Base-by-base conservation (phyloP, 2,797 vertebrate species). In the Ficedula albicollis region DNA sequence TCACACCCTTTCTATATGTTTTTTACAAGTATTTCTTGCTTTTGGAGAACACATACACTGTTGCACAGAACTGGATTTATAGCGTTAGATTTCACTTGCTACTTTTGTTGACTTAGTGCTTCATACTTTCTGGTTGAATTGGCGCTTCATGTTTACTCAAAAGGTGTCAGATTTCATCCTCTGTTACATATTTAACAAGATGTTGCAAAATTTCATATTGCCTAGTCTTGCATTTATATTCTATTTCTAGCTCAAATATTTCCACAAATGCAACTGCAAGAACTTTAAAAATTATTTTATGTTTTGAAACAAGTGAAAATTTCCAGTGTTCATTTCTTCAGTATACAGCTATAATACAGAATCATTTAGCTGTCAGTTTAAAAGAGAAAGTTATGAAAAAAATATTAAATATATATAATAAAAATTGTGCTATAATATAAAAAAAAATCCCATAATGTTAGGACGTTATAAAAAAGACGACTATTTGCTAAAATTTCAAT, bases 301-400 rank as follows among this genome's bases (percentile, higher is more conserved):
- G 11, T 34, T 73, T 68, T 64, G 13, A 73, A 87, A 58, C 1
- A 49, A 72, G 36, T 9, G 0, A 30, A 44, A 27, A 6, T 6
- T 44, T 63, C 22, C 4, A 6, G 1, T 7, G 10, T 30, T 66
- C 1, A 18, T 27, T 55, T 73, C 11, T 63, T 80, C 2, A 0
- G 2, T 63, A 29, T 72, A 22, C 4, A n/a, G 9, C 6, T 49
- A 23, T 79, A 73, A 39, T 51, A 36, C 4, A 39, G 20, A 49
- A 64, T 55, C 25, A 10, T 56, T 18, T 18, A 14, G 44, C 20
- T 22, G 9, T 43, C 9, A n/a, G 2, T 43, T 73, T 52, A 63
- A 88, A 88, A 67, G 4, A 41, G 68, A 66, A 73, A n/a, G 5
- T 17, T 32, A 34, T 16, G 1, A 10, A 22, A 32, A 36, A 4